These are phyloP conservation scores for Cryptus armator DNA, from an alignment of 2,888 invertebrate species.

Conservation along the genomic window DNA sequence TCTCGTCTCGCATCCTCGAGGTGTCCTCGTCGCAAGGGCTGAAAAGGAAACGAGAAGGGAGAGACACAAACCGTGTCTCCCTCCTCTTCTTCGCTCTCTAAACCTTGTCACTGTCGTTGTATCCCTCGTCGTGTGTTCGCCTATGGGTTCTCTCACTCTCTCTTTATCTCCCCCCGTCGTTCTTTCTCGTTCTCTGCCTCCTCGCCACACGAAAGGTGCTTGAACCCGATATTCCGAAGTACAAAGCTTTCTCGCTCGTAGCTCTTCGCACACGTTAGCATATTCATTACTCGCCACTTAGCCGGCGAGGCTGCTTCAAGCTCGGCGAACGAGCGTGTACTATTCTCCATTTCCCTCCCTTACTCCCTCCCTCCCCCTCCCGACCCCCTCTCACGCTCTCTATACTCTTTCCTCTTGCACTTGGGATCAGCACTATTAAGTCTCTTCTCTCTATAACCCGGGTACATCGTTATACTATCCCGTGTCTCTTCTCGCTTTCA, in stretches of 20 bases:
- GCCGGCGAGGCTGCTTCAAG: constrained; percentile 74
- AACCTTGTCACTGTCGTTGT: constrained; percentile 41
- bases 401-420: constrained; percentile 65
- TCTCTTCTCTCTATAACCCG: constrained; percentile 65
- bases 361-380: constrained; percentile 1
- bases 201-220: constrained; percentile 72
- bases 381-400: neutral
- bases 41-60: constrained; percentile 36
- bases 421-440: constrained; percentile 79
- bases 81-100: constrained; percentile 35
- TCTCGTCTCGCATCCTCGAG: constrained; percentile 33
- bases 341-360: constrained; percentile 42
- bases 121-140: constrained; percentile 38
- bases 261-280: constrained; percentile 82
- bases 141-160: constrained; percentile 12
- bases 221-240: constrained; percentile 79
- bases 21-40: constrained; percentile 37
- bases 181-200: constrained; percentile 36
- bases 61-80: neutral
- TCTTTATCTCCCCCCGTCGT: neutral
- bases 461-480: neutral
- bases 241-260: constrained; percentile 81
- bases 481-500: constrained; percentile 51
- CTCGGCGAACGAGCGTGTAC: constrained; percentile 66
- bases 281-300: constrained; percentile 83